These are phyloP conservation scores for Anarrhichthys ocellatus DNA, from an alignment of 2,113 vertebrate genomes.

Conservation along the genomic window DNA sequence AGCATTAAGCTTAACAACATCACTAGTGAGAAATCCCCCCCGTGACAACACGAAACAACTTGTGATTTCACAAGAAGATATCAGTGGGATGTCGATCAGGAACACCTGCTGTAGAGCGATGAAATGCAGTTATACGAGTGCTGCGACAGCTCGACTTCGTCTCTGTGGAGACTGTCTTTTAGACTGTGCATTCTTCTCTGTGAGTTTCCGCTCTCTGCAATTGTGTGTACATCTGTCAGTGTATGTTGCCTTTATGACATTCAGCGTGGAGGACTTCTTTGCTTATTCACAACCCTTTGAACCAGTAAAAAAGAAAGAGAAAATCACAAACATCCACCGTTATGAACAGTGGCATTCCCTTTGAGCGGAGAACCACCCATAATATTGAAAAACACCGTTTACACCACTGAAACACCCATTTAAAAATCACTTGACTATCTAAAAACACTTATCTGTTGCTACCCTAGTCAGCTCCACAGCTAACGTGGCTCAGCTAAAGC, in stretches of 20 bases:
- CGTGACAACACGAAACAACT: slow-evolving; percentile 9
- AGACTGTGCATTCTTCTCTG: neutral
- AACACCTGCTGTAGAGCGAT: slow-evolving; percentile 8
- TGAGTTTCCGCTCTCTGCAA: neutral
- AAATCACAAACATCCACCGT: slow-evolving; percentile 7
- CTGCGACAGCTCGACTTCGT: neutral
- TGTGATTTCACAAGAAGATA: slow-evolving; percentile 22
- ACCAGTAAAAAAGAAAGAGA: slow-evolving; percentile 24
- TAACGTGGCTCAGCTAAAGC: slow-evolving; percentile 83
- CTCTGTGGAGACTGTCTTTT: slow-evolving; percentile 1
- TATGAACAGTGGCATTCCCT: slow-evolving; percentile 60
- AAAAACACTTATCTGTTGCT: slow-evolving; percentile 77
- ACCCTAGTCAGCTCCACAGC: slow-evolving; percentile 75
- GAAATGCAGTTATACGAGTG: slow-evolving; percentile 37
- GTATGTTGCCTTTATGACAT: slow-evolving; percentile 51
- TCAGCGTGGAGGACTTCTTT: slow-evolving; percentile 60
- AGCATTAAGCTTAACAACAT: neutral
- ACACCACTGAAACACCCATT: slow-evolving; percentile 63
- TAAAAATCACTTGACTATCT: slow-evolving; percentile 70
- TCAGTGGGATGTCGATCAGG: slow-evolving; percentile 32
- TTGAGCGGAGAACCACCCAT: slow-evolving; percentile 47
- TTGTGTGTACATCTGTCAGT: neutral
- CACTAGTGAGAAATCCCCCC: slow-evolving; percentile 25
- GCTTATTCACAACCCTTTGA: slow-evolving; percentile 44
- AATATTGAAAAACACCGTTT: slow-evolving; percentile 58